phyloP scores from a whole-genome alignment of 2,113 vertebrate genomes.

The Accipiter virgatus region DNA sequence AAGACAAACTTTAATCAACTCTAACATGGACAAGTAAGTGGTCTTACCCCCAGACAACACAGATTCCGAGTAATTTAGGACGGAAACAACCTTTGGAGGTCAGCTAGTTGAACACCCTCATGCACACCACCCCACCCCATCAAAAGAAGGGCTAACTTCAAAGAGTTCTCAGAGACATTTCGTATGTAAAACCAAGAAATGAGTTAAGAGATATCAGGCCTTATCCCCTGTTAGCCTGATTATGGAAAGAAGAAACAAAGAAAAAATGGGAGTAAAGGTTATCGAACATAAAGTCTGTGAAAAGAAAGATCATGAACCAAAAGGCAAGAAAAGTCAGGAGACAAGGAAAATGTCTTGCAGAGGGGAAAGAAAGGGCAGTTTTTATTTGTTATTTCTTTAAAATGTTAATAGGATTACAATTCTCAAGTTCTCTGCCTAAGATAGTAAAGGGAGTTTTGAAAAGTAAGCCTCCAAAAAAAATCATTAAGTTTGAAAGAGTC shows the following conservation, averaged over 20 bases:
- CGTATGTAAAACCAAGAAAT: not conserved
- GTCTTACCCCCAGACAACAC: not conserved
- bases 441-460: slow-evolving; percentile 54
- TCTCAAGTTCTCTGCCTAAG: slow-evolving; percentile 43
- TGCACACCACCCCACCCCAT: too few relatives aligned
- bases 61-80: not conserved
- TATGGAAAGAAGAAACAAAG: not conserved
- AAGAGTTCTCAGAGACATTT: not conserved
- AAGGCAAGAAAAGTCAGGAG: not conserved
- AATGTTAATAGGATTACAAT: slow-evolving; percentile 55
- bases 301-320: not conserved
- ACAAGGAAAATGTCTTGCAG: not conserved
- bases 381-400: slow-evolving; percentile 52
- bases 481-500: slow-evolving; percentile 67
- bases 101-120: not conserved
- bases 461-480: slow-evolving; percentile 71
- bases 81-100: not conserved
- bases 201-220: not conserved
- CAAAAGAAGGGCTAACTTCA: not conserved
- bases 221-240: not conserved
- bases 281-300: not conserved
- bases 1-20: not conserved
- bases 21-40: not conserved
- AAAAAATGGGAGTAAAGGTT: not conserved
- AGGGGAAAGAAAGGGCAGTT: not conserved